Percentiles rank a stretch among this genome's conserved stretches.
phyloP scores from a whole-genome alignment of 2,113 vertebrate species.

The Osmerus mordax region DNA sequence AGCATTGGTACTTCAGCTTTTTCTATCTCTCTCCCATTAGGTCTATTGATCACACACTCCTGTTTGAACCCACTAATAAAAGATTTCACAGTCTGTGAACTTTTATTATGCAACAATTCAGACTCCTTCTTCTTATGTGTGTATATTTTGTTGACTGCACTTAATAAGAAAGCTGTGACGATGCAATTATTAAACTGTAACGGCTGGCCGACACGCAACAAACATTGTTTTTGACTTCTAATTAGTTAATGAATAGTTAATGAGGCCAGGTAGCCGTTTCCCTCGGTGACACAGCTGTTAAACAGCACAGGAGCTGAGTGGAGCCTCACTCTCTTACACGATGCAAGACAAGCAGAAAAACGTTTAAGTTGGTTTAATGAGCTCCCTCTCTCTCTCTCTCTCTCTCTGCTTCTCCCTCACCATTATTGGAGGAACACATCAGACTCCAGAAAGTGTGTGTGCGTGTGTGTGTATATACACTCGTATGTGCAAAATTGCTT shows the following conservation, averaged over 20 bases:
- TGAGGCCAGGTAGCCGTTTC: neutral
- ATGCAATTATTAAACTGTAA: neutral
- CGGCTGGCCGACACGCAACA: neutral
- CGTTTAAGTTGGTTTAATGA: no score
- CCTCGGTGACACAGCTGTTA: no score
- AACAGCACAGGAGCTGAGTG: no score
- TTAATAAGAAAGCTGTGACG: neutral
- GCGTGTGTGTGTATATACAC: neutral
- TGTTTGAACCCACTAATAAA: neutral
- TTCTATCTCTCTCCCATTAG: neutral
- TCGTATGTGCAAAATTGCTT: neutral
- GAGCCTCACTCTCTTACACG: no score
- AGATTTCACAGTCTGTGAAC: neutral
- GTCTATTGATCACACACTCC: neutral
- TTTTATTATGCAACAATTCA: neutral
- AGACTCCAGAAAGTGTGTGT: neutral
- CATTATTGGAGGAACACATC: neutral
- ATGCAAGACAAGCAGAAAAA: no score
- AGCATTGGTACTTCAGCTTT: no score
- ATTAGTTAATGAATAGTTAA: slow-evolving; percentile 12
- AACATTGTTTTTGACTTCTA: neutral
- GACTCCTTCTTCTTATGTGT: neutral
- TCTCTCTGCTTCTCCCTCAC: no score
- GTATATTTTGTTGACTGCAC: neutral
- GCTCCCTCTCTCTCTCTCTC: no score